Percentiles rank a stretch among this genome's conserved stretches.
phyloP scores from a whole-genome alignment of 2,888 invertebrate species.

The Microchrysa polita region DNA sequence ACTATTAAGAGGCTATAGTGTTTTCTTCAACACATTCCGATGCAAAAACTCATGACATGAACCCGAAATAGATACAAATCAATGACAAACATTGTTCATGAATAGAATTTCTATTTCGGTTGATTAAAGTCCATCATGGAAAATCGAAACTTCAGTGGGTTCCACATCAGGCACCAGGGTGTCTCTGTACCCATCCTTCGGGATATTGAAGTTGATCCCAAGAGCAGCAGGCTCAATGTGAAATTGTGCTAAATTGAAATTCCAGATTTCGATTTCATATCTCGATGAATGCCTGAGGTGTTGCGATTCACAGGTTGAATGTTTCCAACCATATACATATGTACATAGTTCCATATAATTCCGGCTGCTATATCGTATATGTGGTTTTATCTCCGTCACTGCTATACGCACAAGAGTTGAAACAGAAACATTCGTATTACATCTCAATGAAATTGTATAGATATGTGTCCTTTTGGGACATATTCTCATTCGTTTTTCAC shows the following conservation, averaged over 20 bases:
- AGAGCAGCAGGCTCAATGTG: not conserved
- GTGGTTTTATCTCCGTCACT: not conserved
- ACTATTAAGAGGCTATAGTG: too few relatives aligned
- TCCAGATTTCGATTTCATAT: conserved; percentile 4
- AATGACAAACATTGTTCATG: not conserved
- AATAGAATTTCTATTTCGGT: not conserved
- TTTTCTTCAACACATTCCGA: too few relatives aligned
- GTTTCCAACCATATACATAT: too few relatives aligned
- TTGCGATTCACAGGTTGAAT: not conserved
- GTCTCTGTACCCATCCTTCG: not conserved
- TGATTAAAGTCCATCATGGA: not conserved
- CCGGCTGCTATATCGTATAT: not conserved
- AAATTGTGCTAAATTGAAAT: conserved; percentile 5
- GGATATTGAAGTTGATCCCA: not conserved
- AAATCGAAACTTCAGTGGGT: not conserved
- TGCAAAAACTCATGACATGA: too few relatives aligned
- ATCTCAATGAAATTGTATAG: not conserved
- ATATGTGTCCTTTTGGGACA: not conserved
- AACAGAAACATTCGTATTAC: not conserved
- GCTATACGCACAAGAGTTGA: not conserved
- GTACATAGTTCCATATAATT: not conserved
- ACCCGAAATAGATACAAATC: not conserved
- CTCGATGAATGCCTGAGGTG: not conserved
- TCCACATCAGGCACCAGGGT: too few relatives aligned
- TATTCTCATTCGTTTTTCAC: not conserved